Percentiles rank a stretch among this genome's conserved stretches.
Evolutionary conservation across 2,113 vertebrate genomes (phyloP).

Genomic region (Fulica atra): DNA sequence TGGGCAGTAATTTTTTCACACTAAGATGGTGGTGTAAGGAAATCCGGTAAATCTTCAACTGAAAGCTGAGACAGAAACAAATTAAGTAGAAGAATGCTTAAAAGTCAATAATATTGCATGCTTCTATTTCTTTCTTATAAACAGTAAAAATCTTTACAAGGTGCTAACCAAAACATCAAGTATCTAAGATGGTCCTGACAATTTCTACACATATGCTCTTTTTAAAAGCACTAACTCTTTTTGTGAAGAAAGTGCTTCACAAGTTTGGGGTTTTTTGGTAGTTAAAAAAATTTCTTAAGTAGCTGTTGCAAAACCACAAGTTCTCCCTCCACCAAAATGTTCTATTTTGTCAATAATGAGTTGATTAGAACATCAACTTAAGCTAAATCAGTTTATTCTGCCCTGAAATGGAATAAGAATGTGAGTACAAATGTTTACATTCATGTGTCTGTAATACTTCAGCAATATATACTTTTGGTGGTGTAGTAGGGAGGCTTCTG

Average conservation of each 20-base stretch:
- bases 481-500: background rate
- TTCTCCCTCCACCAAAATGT: no score
- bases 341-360: background rate
- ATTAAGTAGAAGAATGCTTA: background rate
- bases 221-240: background rate
- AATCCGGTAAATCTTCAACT: background rate
- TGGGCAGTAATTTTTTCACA: background rate
- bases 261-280: background rate
- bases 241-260: background rate
- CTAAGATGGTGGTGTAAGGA: background rate
- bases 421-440: background rate
- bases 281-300: background rate
- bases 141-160: background rate
- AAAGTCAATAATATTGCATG: background rate
- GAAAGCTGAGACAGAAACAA: background rate
- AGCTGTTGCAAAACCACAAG: background rate
- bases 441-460: background rate
- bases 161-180: background rate
- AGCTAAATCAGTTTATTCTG: background rate
- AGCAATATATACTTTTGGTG: background rate
- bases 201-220: background rate
- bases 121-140: background rate
- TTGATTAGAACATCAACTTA: background rate
- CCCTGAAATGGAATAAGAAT: background rate
- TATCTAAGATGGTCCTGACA: background rate